Evolutionary conservation across 2,888 invertebrate genomes (phyloP).

Genomic region (Melanotus villosus): DNA sequence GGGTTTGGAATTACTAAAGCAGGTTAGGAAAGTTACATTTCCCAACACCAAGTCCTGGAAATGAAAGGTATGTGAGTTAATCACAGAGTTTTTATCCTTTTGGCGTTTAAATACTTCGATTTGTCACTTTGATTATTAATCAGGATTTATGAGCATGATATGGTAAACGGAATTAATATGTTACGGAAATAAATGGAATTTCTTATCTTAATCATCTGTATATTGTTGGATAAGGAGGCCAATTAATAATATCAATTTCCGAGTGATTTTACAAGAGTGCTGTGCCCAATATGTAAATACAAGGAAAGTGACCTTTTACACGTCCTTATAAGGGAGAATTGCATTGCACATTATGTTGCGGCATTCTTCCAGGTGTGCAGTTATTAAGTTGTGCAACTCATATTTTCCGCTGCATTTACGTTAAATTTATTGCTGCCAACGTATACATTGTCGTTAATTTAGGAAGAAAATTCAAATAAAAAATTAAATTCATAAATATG

Average conservation of each 20-base stretch:
- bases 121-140: constrained; percentile 18
- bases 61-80: neutral
- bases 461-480: no score
- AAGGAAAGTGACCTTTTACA: constrained; percentile 33
- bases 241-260: constrained; percentile 24
- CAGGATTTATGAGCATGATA: neutral
- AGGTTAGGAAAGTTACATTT: neutral
- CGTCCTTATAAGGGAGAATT: constrained; percentile 37
- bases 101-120: neutral
- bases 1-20: no score
- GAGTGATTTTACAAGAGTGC: constrained; percentile 1
- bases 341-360: constrained; percentile 22
- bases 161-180: neutral
- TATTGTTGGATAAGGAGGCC: constrained; percentile 6
- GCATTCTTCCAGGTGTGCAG: constrained; percentile 32
- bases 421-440: neutral
- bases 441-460: no score
- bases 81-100: neutral
- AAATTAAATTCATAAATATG: no score
- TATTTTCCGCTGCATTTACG: neutral
- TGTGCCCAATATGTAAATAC: constrained; percentile 27
- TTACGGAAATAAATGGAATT: constrained; percentile 14
- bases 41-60: neutral
- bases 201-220: constrained; percentile 11
- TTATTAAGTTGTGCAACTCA: constrained; percentile 18